A percentile compares a stretch with the other conserved stretches of the same genome.
These are phyloP conservation scores for Alitta virens DNA, from an alignment of 2,888 invertebrate species.

Conservation along the genomic window DNA sequence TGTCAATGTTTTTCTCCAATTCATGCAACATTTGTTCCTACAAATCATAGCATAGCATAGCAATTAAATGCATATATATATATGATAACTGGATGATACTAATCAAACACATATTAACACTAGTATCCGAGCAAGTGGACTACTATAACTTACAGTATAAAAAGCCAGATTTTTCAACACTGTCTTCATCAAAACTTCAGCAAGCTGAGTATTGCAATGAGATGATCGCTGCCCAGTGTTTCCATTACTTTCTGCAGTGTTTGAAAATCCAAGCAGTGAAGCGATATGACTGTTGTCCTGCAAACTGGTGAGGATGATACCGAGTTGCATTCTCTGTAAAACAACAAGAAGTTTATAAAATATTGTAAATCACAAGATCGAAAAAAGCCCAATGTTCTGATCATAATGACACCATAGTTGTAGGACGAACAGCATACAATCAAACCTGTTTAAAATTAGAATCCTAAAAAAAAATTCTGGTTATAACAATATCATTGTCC, in stretches of 20 bases:
- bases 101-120: no score
- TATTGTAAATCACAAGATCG: no score
- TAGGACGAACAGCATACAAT: no score
- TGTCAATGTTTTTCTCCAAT: constrained; percentile 20
- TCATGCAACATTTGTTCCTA: constrained; percentile 22
- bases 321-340: constrained; percentile 62
- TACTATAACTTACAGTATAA: constrained; percentile 59
- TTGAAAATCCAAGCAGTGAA: constrained; percentile 61
- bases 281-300: constrained; percentile 66
- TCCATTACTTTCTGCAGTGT: constrained; percentile 24
- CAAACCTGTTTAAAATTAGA: no score
- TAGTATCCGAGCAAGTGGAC: no score
- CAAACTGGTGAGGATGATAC: constrained; percentile 64
- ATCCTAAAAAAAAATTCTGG: no score
- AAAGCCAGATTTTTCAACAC: constrained; percentile 61
- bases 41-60: neutral
- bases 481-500: no score
- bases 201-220: constrained; percentile 49
- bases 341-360: no score
- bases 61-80: no score
- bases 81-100: no score
- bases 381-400: no score
- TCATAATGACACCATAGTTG: no score
- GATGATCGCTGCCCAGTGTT: constrained; percentile 16
- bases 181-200: constrained; percentile 63